Conservation (phyloP, 2,797 vertebrate species). For the Florisuga fusca region DNA sequence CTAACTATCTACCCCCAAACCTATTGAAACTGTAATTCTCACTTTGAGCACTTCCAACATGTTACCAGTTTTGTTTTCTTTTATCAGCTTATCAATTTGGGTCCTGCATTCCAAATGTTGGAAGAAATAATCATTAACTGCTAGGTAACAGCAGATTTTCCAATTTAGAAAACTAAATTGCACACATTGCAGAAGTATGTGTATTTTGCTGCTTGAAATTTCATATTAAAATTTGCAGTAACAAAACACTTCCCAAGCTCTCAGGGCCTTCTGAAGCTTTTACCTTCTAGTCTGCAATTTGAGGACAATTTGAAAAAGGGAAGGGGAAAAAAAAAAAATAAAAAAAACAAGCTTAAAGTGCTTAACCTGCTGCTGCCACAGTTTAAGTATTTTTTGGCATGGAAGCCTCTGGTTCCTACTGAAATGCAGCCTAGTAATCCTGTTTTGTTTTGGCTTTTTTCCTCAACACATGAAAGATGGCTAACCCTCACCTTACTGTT, state of each 20-base stretch:
- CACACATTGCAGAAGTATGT: not conserved
- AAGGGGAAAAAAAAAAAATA: not conserved
- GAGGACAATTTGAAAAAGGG: not conserved
- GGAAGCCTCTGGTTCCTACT: not conserved
- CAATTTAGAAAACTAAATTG: conserved; percentile 77
- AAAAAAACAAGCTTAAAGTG: not conserved
- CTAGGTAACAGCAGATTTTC: conserved; percentile 79
- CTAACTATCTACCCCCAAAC: conserved; percentile 79
- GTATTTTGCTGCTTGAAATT: conserved; percentile 71
- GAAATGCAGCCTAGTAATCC: not conserved
- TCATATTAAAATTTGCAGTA: conserved; percentile 56
- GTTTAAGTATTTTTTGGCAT: not conserved
- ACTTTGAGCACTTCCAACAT: conserved; percentile 69
- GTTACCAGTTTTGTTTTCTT: conserved; percentile 76
- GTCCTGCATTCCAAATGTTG: conserved; percentile 74
- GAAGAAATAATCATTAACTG: conserved; percentile 79
- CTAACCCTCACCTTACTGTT: conserved; percentile 58
- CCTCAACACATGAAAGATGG: not conserved
- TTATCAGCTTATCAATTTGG: conserved; percentile 76
- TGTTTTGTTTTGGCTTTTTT: not conserved
- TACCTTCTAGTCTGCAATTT: not conserved
- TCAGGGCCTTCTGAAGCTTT: not conserved
- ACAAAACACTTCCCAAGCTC: conserved; percentile 35
- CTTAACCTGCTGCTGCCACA: not conserved
- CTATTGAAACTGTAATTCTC: conserved; percentile 80